Conservation (phyloP, 1,140 invertebrate species). For the Cyclina sinensis region DNA sequence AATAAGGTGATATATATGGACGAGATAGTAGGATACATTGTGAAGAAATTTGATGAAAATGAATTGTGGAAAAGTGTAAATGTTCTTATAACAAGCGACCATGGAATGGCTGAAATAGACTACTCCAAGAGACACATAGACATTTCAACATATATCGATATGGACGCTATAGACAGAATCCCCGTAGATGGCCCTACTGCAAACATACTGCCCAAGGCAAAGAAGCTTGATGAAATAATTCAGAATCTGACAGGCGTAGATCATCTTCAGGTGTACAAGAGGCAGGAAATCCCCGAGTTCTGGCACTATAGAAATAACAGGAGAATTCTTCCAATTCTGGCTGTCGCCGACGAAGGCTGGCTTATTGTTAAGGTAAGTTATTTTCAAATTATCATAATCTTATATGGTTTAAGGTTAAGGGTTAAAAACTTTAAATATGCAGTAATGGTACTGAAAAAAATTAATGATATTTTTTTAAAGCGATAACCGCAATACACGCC, state of each 20-base stretch:
- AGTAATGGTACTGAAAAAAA: no score
- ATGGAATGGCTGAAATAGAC: slow-evolving; percentile 91
- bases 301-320: slow-evolving; percentile 89
- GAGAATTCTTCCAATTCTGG: slow-evolving; percentile 85
- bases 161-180: neutral
- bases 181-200: slow-evolving; percentile 44
- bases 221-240: slow-evolving; percentile 64
- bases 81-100: slow-evolving; percentile 92
- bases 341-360: slow-evolving; percentile 77
- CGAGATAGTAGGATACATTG: slow-evolving; percentile 80
- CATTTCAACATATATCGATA: slow-evolving; percentile 48
- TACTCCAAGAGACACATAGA: slow-evolving; percentile 74
- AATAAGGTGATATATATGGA: slow-evolving; percentile 79
- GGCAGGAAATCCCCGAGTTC: slow-evolving; percentile 84
- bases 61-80: slow-evolving; percentile 89
- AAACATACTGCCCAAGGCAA: slow-evolving; percentile 64
- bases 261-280: slow-evolving; percentile 69
- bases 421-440: no score
- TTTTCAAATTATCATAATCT: no score
- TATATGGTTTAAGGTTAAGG: no score
- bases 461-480: no score
- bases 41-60: slow-evolving; percentile 76
- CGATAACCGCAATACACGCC: no score
- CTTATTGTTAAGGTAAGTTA: slow-evolving; percentile 69
- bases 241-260: neutral